Base-by-base conservation (phyloP, 2,797 vertebrate species). In the Chromis chromis region DNA sequence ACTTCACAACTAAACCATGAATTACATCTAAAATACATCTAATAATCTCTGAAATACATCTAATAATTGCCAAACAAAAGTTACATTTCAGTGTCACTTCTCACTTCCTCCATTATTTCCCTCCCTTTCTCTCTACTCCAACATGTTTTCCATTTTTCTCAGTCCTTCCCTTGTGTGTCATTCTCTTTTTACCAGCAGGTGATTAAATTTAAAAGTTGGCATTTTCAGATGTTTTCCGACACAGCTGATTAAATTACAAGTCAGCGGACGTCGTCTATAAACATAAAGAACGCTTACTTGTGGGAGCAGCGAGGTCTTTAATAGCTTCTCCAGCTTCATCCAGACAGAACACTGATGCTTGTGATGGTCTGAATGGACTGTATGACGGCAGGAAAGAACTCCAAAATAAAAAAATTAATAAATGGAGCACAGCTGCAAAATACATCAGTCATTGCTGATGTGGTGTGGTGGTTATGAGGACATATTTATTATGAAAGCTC, bases 401-500 rank as follows among this genome's bases (percentile, higher is more conserved):
- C 4, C 13, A 62, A 11, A 59, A 48, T 17, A n/a, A 31, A 10
- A 4, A 36, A 36, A 11, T 25, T 2, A 36, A 11, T 10, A 36
- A 36, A 36, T 36, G 11, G 33, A 73, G 16, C 25, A 59, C 40
- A 42, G 31, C 53, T 61, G n/a, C 21, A 75, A 76, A 63, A 61
- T 24, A 70, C 49, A 50, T 75, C 68, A 70, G 42, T 68, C 58
- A 62, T 63, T 10, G 9, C 33, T 62, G 56, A 73, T 73, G 60
- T 28, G 21, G 50, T 40, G 33, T 17, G 56, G 57, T 10, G 5
- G 44, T 27, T 54, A 60, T 22, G 22, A 1, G 50, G 65, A 66
- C 25, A 46, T 57, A 36, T 70, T 70, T 56, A 27, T 77, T 77
- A 75, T 76, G 58, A 86, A 72, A 59, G 48, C 31, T 31, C 9